phyloP scores from a whole-genome alignment of 2,888 invertebrate genomes.

The Oeneis ivallda region DNA sequence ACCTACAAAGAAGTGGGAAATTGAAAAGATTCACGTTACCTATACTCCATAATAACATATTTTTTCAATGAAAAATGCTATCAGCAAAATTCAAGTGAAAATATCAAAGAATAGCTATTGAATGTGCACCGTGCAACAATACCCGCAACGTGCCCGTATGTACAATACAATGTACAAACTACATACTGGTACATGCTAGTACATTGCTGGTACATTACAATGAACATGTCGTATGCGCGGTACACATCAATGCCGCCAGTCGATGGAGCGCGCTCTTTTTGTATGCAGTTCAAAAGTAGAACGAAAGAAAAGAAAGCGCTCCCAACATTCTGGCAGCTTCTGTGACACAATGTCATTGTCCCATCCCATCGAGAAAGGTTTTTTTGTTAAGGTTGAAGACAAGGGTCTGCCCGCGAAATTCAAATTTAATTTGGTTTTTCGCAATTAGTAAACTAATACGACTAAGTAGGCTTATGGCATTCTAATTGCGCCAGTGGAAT shows the following conservation, averaged over 20 bases:
- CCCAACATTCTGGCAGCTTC: constrained; percentile 52
- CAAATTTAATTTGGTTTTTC: too few species aligned
- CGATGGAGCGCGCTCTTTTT: constrained; percentile 45
- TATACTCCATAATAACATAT: too few species aligned
- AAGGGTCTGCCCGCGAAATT: too few species aligned
- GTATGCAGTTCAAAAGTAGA: constrained; percentile 56
- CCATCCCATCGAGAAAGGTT: constrained; percentile 18
- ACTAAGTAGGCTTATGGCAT: too few species aligned
- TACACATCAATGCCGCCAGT: constrained; percentile 42
- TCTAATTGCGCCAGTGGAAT: too few species aligned
- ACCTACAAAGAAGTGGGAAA: too few species aligned
- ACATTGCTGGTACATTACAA: constrained; percentile 43
- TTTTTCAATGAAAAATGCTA: neutral
- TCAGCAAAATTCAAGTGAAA: neutral
- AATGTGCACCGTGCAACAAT: neutral
- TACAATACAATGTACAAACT: constrained; percentile 7
- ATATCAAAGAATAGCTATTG: constrained; percentile 8
- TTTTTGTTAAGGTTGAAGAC: too few species aligned
- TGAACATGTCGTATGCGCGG: constrained; percentile 41
- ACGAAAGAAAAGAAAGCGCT: constrained; percentile 59
- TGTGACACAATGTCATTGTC: constrained; percentile 34
- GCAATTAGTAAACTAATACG: too few species aligned
- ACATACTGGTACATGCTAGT: neutral
- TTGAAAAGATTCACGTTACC: too few species aligned
- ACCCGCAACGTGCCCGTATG: neutral